Conservation (phyloP, 1,140 invertebrate genomes). For the Popillia japonica region DNA sequence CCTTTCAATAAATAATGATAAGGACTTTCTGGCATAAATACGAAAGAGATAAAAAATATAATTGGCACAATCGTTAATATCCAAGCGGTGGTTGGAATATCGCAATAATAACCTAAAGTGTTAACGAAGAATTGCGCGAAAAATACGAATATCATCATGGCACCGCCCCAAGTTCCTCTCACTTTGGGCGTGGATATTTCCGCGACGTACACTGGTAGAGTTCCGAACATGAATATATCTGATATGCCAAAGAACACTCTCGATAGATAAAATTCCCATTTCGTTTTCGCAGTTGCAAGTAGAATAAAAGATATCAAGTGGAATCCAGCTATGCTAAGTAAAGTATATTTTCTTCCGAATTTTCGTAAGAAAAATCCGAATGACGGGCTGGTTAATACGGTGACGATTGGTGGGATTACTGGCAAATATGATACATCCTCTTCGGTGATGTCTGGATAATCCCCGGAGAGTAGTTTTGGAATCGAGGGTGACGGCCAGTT, state of each 20-base stretch:
- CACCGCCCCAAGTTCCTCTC: constrained; percentile 42
- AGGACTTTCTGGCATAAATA: constrained; percentile 81
- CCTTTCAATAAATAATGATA: constrained; percentile 73
- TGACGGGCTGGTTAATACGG: constrained; percentile 41
- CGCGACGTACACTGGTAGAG: constrained; percentile 39
- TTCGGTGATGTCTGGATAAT: constrained; percentile 38
- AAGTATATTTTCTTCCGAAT: constrained; percentile 51
- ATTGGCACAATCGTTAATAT: constrained; percentile 47
- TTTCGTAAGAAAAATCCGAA: constrained; percentile 40
- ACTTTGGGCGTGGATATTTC: constrained; percentile 45
- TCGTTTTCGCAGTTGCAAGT: constrained; percentile 39
- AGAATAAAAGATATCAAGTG: constrained; percentile 42
- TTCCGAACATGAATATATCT: constrained; percentile 31
- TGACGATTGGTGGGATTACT: constrained; percentile 43
- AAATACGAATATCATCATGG: constrained; percentile 38
- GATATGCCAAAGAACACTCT: constrained; percentile 42
- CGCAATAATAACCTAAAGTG: constrained; percentile 36
- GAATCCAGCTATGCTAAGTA: constrained; percentile 42
- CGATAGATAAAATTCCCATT: constrained; percentile 55
- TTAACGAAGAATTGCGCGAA: constrained; percentile 35
- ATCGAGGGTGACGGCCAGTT: constrained; percentile 41
- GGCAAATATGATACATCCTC: constrained; percentile 44
- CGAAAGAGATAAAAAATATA: constrained; percentile 70
- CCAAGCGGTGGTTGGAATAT: constrained; percentile 1
- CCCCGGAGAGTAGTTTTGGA: constrained; percentile 30